Conservation (phyloP, 2,113 vertebrate species). For the Hemichromis elongatus region DNA sequence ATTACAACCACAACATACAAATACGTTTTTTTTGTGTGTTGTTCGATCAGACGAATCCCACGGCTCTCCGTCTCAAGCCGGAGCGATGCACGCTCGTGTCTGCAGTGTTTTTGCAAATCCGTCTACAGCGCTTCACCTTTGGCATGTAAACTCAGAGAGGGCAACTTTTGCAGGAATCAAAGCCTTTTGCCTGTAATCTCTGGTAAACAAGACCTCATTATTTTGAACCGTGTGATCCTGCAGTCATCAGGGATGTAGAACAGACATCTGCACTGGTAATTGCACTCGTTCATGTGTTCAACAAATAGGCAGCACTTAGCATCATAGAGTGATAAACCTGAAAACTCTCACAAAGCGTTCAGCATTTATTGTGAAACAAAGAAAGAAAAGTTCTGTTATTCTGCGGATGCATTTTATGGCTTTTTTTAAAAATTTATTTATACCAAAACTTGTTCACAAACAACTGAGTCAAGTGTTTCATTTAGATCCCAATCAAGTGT, state of each 20-base stretch:
- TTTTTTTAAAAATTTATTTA: background rate
- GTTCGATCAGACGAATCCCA: constrained; percentile 24
- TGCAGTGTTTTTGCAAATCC: constrained; percentile 30
- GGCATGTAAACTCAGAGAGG: constrained; percentile 12
- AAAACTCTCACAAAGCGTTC: background rate
- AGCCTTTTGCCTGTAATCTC: constrained; percentile 27
- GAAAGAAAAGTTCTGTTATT: background rate
- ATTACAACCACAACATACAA: constrained; percentile 26
- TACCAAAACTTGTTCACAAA: background rate
- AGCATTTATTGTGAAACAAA: background rate
- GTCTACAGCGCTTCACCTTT: constrained; percentile 36
- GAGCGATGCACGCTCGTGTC: constrained; percentile 23
- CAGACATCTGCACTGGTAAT: constrained; percentile 44
- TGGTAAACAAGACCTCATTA: constrained; percentile 61
- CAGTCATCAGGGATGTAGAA: constrained; percentile 38
- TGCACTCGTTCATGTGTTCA: constrained; percentile 10
- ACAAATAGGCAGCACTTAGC: constrained; percentile 11
- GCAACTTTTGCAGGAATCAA: constrained; percentile 42
- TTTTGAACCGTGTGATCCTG: constrained; percentile 44
- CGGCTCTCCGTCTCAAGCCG: background rate
- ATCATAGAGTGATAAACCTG: background rate
- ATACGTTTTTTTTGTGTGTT: constrained; percentile 10
- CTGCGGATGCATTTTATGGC: background rate
- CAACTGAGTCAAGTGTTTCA: background rate
- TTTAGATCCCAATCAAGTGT: background rate